Conservation (phyloP, 2,888 invertebrate species). For the Syritta pipiens region DNA sequence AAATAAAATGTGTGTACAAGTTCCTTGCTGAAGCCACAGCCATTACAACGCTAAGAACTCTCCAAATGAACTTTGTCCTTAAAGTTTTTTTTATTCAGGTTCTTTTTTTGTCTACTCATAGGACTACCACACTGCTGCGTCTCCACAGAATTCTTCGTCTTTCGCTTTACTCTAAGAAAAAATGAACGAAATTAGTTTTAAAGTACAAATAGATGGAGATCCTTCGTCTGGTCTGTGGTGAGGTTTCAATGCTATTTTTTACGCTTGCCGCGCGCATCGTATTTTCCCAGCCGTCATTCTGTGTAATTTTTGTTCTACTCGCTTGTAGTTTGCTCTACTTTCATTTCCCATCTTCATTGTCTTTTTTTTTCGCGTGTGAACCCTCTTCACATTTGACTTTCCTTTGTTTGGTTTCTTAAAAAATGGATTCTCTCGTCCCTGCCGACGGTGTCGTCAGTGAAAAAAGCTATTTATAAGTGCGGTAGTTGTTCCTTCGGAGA, state of each 20-base stretch:
- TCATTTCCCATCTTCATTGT: constrained; percentile 5
- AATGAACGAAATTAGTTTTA: constrained; percentile 62
- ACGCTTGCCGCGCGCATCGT: background rate
- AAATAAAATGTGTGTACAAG: constrained; percentile 59
- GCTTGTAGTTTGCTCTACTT: constrained; percentile 14
- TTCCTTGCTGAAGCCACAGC: constrained; percentile 53
- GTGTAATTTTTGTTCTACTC: constrained; percentile 10
- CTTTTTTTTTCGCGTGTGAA: constrained; percentile 10
- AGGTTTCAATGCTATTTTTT: background rate
- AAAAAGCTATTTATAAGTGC: constrained; percentile 17
- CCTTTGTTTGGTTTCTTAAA: constrained; percentile 8
- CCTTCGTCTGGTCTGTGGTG: constrained; percentile 52
- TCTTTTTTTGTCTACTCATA: background rate
- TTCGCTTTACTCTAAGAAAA: constrained; percentile 25
- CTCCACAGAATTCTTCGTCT: background rate
- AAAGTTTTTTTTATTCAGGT: constrained; percentile 42
- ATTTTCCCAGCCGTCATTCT: constrained; percentile 34
- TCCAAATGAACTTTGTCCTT: constrained; percentile 58
- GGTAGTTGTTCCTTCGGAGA: constrained; percentile 24
- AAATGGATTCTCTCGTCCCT: background rate
- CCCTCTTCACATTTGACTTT: constrained; percentile 44
- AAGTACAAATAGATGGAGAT: constrained; percentile 62
- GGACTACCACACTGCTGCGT: too few species aligned
- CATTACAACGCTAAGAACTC: constrained; percentile 60
- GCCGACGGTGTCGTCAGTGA: background rate